These are phyloP conservation scores for Pomacea canaliculata DNA, from an alignment of 2,888 invertebrate species.

Conservation along the genomic window DNA sequence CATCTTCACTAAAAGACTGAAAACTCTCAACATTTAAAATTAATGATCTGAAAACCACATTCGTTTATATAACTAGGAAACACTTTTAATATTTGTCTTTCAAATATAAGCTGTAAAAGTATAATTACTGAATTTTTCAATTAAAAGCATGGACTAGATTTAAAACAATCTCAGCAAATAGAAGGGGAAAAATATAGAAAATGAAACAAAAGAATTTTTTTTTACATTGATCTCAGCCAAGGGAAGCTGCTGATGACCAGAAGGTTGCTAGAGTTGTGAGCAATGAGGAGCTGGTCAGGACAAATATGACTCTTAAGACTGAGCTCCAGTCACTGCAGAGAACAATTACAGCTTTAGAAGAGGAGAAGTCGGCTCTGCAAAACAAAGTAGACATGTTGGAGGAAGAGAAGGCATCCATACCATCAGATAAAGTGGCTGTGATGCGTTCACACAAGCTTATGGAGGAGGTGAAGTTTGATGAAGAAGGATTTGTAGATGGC, in stretches of 20 bases:
- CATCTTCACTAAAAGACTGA: no score
- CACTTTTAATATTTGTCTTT: no score
- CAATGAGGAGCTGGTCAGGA: slow-evolving; percentile 40
- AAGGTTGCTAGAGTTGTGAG: slow-evolving; percentile 34
- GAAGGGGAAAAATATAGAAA: no score
- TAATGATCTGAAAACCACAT: no score
- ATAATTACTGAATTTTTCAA: no score
- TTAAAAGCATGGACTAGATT: no score
- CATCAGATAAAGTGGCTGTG: slow-evolving; percentile 23
- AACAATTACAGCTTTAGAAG: slow-evolving; percentile 13
- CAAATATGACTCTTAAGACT: slow-evolving; percentile 35
- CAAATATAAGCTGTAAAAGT: no score
- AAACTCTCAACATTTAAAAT: no score
- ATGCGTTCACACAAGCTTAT: slow-evolving; percentile 27
- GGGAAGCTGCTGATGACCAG: slow-evolving; percentile 24
- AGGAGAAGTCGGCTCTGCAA: slow-evolving; percentile 21
- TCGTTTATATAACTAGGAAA: no score
- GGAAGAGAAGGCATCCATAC: slow-evolving; percentile 32
- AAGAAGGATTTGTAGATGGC: slow-evolving; percentile 38
- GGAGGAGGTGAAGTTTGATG: slow-evolving; percentile 38
- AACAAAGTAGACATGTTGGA: slow-evolving; percentile 35
- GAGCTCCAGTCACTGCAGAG: slow-evolving; percentile 34
- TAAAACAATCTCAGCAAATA: no score
- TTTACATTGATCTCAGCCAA: slow-evolving; percentile 10
- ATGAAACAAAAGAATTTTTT: no score